Conservation (phyloP, 1,140 invertebrate genomes). For the Atta texana region DNA sequence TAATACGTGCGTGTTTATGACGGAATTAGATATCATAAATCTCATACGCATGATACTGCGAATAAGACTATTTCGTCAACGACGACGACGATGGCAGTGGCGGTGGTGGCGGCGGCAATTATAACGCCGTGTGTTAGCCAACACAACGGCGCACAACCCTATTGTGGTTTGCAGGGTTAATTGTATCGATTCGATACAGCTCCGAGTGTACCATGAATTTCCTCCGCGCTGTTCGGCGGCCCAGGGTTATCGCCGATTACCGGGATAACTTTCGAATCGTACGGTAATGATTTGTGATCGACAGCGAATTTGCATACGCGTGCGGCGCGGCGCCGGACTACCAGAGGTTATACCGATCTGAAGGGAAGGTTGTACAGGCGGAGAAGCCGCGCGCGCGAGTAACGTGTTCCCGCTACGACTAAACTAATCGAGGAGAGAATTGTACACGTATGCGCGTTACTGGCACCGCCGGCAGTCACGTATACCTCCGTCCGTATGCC, state of each 20-base stretch:
- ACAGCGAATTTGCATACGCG: slow-evolving; percentile 50
- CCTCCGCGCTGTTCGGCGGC: slow-evolving; percentile 37
- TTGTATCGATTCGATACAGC: slow-evolving; percentile 73
- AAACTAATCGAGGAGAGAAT: slow-evolving; percentile 60
- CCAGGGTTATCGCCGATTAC: slow-evolving; percentile 68
- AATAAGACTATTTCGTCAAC: slow-evolving; percentile 50
- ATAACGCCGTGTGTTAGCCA: slow-evolving; percentile 55
- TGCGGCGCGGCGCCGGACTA: neutral
- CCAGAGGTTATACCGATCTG: too few relatives aligned
- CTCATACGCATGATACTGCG: neutral
- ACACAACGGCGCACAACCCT: slow-evolving; percentile 61
- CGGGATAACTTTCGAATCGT: slow-evolving; percentile 66
- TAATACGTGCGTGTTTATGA: slow-evolving; percentile 44
- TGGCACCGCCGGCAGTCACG: slow-evolving; percentile 60
- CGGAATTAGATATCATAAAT: slow-evolving; percentile 42
- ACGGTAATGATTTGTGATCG: slow-evolving; percentile 67
- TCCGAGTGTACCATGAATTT: slow-evolving; percentile 69
- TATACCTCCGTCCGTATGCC: slow-evolving; percentile 55
- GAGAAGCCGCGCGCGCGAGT: slow-evolving; percentile 25
- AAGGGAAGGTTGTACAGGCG: neutral
- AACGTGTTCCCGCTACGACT: slow-evolving; percentile 58
- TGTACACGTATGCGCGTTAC: slow-evolving; percentile 60
- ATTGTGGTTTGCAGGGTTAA: slow-evolving; percentile 70
- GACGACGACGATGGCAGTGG: neutral
- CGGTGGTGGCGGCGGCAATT: slow-evolving; percentile 40